Percentiles rank a stretch among this genome's conserved stretches.
These are phyloP conservation scores for Monomorium pharaonis DNA, from an alignment of 1,140 invertebrate genomes.

Conservation along the genomic window DNA sequence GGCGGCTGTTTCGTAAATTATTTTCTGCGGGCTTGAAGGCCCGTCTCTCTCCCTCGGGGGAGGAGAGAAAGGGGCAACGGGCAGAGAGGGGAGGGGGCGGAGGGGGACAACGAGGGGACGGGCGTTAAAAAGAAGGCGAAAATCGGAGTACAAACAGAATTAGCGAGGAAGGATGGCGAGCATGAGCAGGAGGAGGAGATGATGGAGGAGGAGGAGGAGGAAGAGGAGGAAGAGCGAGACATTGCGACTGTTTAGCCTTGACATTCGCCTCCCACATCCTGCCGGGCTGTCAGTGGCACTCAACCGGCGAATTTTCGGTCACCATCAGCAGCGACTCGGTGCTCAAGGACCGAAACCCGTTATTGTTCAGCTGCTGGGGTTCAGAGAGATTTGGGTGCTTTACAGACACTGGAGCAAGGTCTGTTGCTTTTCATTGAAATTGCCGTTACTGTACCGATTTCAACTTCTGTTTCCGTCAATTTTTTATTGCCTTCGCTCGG, in stretches of 20 bases:
- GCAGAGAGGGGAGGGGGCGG: neutral
- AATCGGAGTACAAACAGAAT: slow-evolving; percentile 75
- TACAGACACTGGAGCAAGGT: neutral
- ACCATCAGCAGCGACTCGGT: neutral
- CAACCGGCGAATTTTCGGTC: slow-evolving; percentile 45
- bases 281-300: slow-evolving; percentile 68
- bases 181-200: neutral
- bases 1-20: slow-evolving; percentile 62
- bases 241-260: slow-evolving; percentile 74
- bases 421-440: neutral
- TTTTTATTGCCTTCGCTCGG: neutral
- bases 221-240: slow-evolving; percentile 43
- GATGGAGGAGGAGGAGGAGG: neutral
- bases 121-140: slow-evolving; percentile 72
- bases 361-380: neutral
- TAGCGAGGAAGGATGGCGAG: slow-evolving; percentile 63
- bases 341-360: slow-evolving; percentile 18
- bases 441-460: neutral
- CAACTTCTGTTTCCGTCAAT: neutral
- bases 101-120: neutral
- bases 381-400: neutral
- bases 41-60: neutral
- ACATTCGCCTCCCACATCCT: slow-evolving; percentile 79
- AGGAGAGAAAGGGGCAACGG: no score
- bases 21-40: slow-evolving; percentile 60